These are phyloP conservation scores for Sceliomorpha sp. DNA, from an alignment of 2,888 invertebrate genomes.

Conservation along the genomic window DNA sequence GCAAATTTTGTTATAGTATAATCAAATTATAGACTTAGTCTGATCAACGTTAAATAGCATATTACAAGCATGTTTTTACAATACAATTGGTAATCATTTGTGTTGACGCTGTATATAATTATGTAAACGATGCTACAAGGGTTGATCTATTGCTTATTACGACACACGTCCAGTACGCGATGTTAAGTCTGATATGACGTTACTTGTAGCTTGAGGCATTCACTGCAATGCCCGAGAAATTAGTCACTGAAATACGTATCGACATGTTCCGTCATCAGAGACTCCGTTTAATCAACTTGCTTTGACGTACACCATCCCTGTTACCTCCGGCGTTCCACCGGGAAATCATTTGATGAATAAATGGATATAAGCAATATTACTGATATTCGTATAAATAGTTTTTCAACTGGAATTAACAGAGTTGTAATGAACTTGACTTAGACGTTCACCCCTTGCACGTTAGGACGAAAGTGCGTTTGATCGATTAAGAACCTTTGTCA, in stretches of 20 bases:
- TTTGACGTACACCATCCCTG: conserved; percentile 32
- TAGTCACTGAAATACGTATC: conserved; percentile 30
- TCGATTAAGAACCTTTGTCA: no score
- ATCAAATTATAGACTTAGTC: conserved; percentile 9
- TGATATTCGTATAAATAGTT: conserved; percentile 13
- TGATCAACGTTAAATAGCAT: conserved; percentile 1
- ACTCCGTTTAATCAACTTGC: conserved; percentile 39
- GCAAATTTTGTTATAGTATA: background rate
- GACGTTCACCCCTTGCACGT: no score
- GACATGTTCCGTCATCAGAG: conserved; percentile 30
- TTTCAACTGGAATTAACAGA: conserved; percentile 9
- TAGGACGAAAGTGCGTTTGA: no score
- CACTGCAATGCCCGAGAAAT: conserved; percentile 26
- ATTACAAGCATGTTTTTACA: conserved; percentile 6
- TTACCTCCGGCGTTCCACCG: conserved; percentile 37
- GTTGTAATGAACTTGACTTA: conserved; percentile 3
- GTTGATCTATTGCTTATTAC: conserved; percentile 20
- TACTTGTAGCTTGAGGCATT: conserved; percentile 24
- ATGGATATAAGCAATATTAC: conserved; percentile 39
- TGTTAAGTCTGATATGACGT: conserved; percentile 18
- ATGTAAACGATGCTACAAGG: conserved; percentile 4
- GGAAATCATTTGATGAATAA: conserved; percentile 43
- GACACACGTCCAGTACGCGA: conserved; percentile 9
- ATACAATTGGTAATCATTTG: conserved; percentile 8
- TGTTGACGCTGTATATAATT: conserved; percentile 5